Base-by-base conservation (phyloP, 2,888 invertebrate genomes). In the Eubasilissa splendida region DNA sequence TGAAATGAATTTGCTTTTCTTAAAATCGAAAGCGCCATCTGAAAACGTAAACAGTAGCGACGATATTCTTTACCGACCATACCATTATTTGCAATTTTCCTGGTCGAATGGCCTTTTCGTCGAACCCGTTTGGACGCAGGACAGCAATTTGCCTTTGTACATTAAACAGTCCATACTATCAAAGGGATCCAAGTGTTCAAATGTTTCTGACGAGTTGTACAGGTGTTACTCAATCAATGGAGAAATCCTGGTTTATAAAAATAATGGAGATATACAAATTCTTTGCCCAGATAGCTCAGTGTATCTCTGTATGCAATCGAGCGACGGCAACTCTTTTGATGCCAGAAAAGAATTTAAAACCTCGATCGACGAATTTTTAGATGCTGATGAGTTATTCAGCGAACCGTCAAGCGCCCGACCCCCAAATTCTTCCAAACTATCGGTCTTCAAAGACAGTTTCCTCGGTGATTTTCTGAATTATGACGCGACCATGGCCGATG, bases 81-180 rank as follows among this genome's bases (percentile, higher is more conserved):
- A 73, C 42, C 56, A 73, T 56, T 56, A 56, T 58, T 73, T 76
- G 33, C 31, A 65, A 31, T 31, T 76, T 52, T 88, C 90, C 4
- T 90, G 90, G 89, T 90, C 90, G 1, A 90, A 89, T 83, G 90
- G 90, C 2, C 86, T 88, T 54, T 86, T 89, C 9, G 88, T 88
- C 9, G 89, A 90, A 85, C 88, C 86, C 80, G 86, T 90, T 31
- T 86, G 90, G 84, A 86, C 87, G 82, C 82, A 85, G 4, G 88
- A 89, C 84, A 88, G 88, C 2, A 80, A 86, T 12, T 81, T 83
- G 74, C 86, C 90, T 78, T 88, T 88, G 59, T 89, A 90, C 82
- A 87, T 90, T 10, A 90, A 89, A 82, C 90, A 90, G 85, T 87
- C 85, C 84, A 86, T 87, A 84, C 70, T 86, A 58, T 82, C 82